Evolutionary conservation across 2,797 vertebrate genomes (phyloP), one percentile per base, ranked within the genome.

Genomic region (Neomorphus geoffroyi): DNA sequence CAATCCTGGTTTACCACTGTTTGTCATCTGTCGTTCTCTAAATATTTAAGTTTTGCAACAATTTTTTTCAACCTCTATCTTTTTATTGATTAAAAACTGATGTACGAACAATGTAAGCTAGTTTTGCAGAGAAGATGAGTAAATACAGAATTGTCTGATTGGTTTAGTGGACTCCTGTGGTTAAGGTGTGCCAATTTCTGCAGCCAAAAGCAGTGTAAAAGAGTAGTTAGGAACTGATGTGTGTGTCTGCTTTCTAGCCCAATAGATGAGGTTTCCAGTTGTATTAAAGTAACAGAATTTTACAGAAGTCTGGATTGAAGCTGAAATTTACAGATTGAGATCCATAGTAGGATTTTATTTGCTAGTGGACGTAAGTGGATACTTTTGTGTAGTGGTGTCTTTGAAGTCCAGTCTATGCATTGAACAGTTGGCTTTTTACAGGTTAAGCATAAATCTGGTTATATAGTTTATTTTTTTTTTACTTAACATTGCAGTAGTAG

Each of bases 141-240:
- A 90, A 86, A 33, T 64, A 90, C 45, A 94, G 77, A 61, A 90
- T 90, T 30, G 64, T 94, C 56, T 56, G 71, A 70, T 86, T 92
- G 71, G 74, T 92, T 93, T 95, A 77, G 87, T 92, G 60, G 74
- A 32, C 80, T 92, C 78, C 12, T 80, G 93, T 80, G 60, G 23
- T 80, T 93, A 90, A 85, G 88, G 56, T 92, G 57, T 85, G 92
- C 93, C 90, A 96, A 80, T 73, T 88, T 82, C 39, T 70, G 51
- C 7, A 81, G 93, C 83, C 73, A 88, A 88, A 46, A 94, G 80
- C 83, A 81, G 57, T 86, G 48, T 43, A 79, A 86, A 90, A 35
- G 45, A 77, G 17, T 1, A 39, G 60, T 94, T 93, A 88, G 60
- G n/a, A 73, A 58, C 66, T 82, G 72, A 91, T 81, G 51, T 46